Conservation (phyloP, 2,797 vertebrate genomes). For the Ctenopoma multispine region DNA sequence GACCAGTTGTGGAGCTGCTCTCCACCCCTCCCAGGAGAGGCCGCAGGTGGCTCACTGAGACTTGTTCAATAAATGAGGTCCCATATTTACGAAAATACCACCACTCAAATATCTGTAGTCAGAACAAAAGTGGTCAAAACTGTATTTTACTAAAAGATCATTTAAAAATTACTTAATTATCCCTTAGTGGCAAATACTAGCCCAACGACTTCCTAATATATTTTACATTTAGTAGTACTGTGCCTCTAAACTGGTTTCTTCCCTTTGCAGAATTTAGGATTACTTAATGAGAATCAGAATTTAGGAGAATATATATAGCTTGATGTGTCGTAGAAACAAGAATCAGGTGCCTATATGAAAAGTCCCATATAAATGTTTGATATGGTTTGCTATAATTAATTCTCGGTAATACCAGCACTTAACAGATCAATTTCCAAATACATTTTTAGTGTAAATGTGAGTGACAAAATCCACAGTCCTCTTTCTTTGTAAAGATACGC, state of each 20-base stretch:
- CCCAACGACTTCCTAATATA: neutral
- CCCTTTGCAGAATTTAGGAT: too few species aligned
- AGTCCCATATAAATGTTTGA: too few species aligned
- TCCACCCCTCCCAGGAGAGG: slow-evolving; percentile 94
- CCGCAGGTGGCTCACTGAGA: slow-evolving; percentile 96
- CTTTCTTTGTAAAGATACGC: neutral
- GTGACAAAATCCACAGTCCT: neutral
- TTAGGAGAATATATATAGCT: neutral
- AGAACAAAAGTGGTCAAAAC: neutral
- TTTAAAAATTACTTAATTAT: neutral
- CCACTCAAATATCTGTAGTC: slow-evolving; percentile 95
- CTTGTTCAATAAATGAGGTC: slow-evolving; percentile 98
- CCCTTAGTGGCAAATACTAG: neutral
- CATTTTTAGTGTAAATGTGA: too few species aligned
- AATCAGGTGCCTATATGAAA: too few species aligned
- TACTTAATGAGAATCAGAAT: too few species aligned
- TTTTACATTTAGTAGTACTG: neutral
- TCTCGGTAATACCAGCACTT: too few species aligned
- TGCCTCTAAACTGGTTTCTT: neutral
- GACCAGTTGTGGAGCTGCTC: slow-evolving; percentile 85
- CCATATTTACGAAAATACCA: slow-evolving; percentile 99
- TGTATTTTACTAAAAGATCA: neutral
- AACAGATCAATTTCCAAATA: too few species aligned
- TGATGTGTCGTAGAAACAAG: too few species aligned
- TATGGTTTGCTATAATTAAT: too few species aligned